A percentile compares a stretch with the other conserved stretches of the same genome.
Evolutionary conservation across 1,140 invertebrate genomes (phyloP).

Genomic region (Neomicropteryx cornuta): DNA sequence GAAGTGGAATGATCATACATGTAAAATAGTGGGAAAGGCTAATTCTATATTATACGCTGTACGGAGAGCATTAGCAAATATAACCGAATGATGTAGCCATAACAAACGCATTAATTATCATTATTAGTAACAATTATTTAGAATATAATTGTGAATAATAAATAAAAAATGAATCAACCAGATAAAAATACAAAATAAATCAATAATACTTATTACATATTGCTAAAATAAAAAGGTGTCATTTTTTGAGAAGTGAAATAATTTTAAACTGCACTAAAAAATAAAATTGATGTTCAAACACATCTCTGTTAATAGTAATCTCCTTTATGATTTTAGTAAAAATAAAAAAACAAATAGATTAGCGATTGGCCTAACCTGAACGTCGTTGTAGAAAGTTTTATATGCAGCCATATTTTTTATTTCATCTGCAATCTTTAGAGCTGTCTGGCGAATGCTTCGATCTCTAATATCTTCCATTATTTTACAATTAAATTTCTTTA

Average conservation of each 20-base stretch:
- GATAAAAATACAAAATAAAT: neutral
- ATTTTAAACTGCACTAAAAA: neutral
- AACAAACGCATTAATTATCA: too few relatives aligned
- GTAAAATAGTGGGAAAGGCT: too few relatives aligned
- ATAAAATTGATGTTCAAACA: neutral
- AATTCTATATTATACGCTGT: too few relatives aligned
- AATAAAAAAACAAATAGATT: neutral
- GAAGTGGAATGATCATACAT: too few relatives aligned
- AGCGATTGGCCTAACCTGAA: constrained; percentile 25
- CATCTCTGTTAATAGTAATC: neutral
- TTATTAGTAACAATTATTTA: too few relatives aligned
- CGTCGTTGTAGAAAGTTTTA: constrained; percentile 44
- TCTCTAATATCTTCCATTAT: constrained; percentile 41
- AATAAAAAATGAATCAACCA: too few relatives aligned
- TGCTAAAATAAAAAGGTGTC: neutral
- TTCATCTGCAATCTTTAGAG: constrained; percentile 44
- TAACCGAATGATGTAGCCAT: too few relatives aligned
- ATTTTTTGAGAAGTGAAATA: neutral
- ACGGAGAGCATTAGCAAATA: too few relatives aligned
- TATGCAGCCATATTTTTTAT: constrained; percentile 44
- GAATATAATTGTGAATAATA: too few relatives aligned
- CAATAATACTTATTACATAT: neutral
- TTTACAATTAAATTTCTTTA: constrained; percentile 1
- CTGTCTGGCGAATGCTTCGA: constrained; percentile 43
- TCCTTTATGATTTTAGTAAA: neutral